Percentiles rank a stretch among this genome's conserved stretches.
These are phyloP conservation scores for Rhadina sibilatrix DNA, from an alignment of 2,113 vertebrate species.

Conservation along the genomic window DNA sequence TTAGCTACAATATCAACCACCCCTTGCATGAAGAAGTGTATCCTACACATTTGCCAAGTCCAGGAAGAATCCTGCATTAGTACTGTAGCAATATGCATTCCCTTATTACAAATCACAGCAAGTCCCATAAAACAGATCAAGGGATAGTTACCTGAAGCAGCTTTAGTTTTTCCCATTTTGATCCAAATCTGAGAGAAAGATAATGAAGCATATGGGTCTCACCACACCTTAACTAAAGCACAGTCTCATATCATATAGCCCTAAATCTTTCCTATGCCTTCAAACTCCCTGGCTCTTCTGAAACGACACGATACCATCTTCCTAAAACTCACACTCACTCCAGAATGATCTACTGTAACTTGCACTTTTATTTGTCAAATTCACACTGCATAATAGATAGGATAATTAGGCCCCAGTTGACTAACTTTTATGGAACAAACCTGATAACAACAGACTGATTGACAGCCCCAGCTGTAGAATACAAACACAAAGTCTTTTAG, in stretches of 20 bases:
- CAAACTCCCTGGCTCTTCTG: neutral
- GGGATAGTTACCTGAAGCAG: neutral
- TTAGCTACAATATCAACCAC: neutral
- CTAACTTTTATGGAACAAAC: constrained; percentile 43
- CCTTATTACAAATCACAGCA: neutral
- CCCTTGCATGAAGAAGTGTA: neutral
- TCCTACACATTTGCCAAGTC: neutral
- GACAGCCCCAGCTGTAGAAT: constrained; percentile 38
- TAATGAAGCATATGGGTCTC: neutral
- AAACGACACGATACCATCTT: neutral
- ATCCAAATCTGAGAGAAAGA: neutral
- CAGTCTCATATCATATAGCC: neutral
- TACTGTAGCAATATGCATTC: neutral
- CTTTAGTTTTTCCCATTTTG: neutral
- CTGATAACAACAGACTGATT: constrained; percentile 51
- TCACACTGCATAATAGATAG: constrained; percentile 22
- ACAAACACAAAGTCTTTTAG: constrained; percentile 45
- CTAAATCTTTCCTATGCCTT: neutral
- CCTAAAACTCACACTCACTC: neutral
- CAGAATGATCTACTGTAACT: constrained; percentile 27
- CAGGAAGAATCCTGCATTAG: neutral
- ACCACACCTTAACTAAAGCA: neutral
- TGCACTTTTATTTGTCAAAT: constrained; percentile 61
- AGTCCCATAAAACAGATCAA: neutral
- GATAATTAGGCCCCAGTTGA: constrained; percentile 52